Conservation (phyloP, 2,888 invertebrate species). For the Norana najaformis region DNA sequence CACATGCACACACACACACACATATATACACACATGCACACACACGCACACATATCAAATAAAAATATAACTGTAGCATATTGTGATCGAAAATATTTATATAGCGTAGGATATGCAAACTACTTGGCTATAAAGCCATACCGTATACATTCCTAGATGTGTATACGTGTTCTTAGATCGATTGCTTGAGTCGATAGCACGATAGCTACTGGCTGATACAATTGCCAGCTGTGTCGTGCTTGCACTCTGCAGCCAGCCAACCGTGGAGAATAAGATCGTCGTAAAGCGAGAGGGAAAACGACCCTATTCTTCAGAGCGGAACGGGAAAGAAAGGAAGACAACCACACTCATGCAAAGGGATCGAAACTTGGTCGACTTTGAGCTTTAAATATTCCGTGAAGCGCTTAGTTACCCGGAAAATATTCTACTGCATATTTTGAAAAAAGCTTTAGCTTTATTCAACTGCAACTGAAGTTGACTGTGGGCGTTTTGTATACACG, state of each 20-base stretch:
- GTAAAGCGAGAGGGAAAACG: too few species aligned
- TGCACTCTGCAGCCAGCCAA: neutral
- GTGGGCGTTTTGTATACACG: neutral
- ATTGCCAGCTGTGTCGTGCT: neutral
- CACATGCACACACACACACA: too few species aligned
- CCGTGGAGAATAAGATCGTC: neutral
- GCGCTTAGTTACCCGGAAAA: too few species aligned
- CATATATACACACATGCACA: neutral
- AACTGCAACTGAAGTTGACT: neutral
- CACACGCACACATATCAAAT: neutral
- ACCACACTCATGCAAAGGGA: neutral
- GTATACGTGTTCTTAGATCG: neutral
- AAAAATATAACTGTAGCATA: neutral
- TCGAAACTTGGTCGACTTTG: neutral
- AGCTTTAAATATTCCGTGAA: neutral
- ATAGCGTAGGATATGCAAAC: neutral
- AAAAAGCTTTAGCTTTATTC: neutral
- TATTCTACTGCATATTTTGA: neutral
- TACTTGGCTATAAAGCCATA: neutral
- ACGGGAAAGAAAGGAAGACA: neutral
- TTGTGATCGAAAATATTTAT: neutral
- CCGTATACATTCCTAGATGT: neutral
- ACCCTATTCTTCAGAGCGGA: neutral
- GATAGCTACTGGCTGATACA: neutral
- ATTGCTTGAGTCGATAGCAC: neutral